Conservation (phyloP, 2,888 invertebrate species). For the Xestia sexstrigata region DNA sequence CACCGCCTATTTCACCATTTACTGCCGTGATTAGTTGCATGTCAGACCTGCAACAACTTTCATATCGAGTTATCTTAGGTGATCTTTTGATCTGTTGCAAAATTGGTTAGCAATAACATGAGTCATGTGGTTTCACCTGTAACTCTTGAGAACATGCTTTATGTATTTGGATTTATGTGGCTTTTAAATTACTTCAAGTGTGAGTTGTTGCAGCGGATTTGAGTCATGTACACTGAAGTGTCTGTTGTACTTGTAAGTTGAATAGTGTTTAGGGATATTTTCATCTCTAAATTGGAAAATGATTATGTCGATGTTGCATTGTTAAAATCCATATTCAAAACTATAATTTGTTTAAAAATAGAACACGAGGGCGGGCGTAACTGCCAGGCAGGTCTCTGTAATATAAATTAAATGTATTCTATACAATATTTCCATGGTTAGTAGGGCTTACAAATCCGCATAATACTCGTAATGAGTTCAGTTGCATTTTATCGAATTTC, state of each 20-base stretch:
- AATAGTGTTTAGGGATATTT: slow-evolving; percentile 2
- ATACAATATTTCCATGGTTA: not conserved
- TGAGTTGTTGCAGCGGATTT: slow-evolving; percentile 24
- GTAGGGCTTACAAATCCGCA: slow-evolving; percentile 9
- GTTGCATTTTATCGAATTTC: slow-evolving; percentile 11
- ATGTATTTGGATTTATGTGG: slow-evolving; percentile 52
- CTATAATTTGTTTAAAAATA: not conserved
- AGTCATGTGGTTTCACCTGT: slow-evolving; percentile 57
- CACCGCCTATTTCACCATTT: slow-evolving; percentile 31
- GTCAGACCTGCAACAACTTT: slow-evolving; percentile 51
- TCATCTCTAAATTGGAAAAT: not conserved
- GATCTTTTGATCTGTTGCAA: slow-evolving; percentile 60
- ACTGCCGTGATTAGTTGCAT: slow-evolving; percentile 43
- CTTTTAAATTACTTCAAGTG: slow-evolving; percentile 51
- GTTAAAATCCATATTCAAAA: not conserved
- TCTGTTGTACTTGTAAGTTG: not conserved
- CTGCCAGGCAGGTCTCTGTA: not conserved
- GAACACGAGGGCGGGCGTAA: not conserved
- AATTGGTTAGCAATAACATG: slow-evolving; percentile 58
- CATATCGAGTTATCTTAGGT: slow-evolving; percentile 59
- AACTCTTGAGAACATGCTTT: slow-evolving; percentile 42
- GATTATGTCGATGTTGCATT: not conserved
- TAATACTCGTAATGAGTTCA: slow-evolving; percentile 9
- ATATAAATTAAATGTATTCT: not conserved
- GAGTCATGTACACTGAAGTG: slow-evolving; percentile 17